Evolutionary conservation across 2,113 vertebrate genomes (phyloP).

Genomic region (Butorides virescens): DNA sequence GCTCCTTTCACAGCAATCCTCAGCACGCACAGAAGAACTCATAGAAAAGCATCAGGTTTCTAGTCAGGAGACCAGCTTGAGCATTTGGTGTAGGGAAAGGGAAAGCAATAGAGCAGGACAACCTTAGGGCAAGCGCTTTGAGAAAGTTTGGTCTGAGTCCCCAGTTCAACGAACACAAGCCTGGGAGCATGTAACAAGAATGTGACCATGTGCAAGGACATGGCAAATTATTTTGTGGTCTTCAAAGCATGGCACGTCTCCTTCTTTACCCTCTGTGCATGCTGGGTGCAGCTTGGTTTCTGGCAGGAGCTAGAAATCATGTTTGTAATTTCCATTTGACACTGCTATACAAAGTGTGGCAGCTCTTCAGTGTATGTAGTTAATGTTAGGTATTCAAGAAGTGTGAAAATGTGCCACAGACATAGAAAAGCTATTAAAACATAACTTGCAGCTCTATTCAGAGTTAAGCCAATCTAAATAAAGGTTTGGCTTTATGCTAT

Average conservation of each 20-base stretch:
- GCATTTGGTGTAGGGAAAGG: background rate
- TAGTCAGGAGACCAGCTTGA: background rate
- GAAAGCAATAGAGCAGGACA: background rate
- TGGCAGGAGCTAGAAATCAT: background rate
- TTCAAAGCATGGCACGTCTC: background rate
- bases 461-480: background rate
- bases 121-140: background rate
- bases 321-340: background rate
- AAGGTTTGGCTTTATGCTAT: background rate
- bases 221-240: background rate
- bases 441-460: background rate
- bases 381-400: background rate
- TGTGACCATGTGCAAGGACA: background rate
- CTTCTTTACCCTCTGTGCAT: background rate
- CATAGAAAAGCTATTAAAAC: background rate
- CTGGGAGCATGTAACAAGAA: rapidly evolving
- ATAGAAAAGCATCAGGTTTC: background rate
- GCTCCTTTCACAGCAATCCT: background rate
- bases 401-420: background rate
- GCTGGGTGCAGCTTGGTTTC: background rate
- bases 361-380: background rate
- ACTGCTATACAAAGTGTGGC: background rate
- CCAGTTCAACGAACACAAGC: background rate
- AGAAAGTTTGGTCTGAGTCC: background rate
- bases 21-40: background rate